Evolutionary conservation across 2,888 invertebrate species (phyloP).

Genomic region (Heliconius aoede): DNA sequence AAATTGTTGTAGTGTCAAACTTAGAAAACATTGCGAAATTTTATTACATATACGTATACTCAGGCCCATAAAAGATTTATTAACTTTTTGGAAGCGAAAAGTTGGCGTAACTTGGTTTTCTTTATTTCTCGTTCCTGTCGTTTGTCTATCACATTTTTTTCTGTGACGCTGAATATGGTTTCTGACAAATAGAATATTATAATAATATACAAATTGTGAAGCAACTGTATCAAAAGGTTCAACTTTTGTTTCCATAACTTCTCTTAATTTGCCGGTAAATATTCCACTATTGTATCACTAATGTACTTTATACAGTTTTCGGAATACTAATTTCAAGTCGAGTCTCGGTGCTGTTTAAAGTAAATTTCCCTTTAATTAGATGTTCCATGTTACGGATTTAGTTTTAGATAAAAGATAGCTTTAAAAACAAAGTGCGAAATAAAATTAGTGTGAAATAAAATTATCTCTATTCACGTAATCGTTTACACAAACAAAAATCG

Average conservation of each 20-base stretch:
- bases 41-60: no score
- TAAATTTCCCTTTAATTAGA: constrained; percentile 18
- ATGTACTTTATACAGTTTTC: constrained; percentile 18
- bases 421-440: not conserved
- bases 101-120: no score
- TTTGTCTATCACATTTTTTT: no score
- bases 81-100: no score
- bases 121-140: no score
- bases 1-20: no score
- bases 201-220: no score
- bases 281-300: constrained; percentile 5
- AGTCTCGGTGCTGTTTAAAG: not conserved
- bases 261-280: constrained; percentile 6
- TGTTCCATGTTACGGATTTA: constrained; percentile 5
- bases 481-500: not conserved
- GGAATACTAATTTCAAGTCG: constrained; percentile 16
- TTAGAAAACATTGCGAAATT: no score
- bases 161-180: no score
- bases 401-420: constrained; percentile 14
- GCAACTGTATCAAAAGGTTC: no score
- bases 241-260: constrained; percentile 10
- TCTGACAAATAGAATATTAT: no score
- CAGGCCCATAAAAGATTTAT: no score
- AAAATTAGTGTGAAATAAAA: constrained; percentile 1
- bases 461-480: not conserved